Conservation (phyloP, 2,113 vertebrate genomes). For the Psephotus haematonotus region DNA sequence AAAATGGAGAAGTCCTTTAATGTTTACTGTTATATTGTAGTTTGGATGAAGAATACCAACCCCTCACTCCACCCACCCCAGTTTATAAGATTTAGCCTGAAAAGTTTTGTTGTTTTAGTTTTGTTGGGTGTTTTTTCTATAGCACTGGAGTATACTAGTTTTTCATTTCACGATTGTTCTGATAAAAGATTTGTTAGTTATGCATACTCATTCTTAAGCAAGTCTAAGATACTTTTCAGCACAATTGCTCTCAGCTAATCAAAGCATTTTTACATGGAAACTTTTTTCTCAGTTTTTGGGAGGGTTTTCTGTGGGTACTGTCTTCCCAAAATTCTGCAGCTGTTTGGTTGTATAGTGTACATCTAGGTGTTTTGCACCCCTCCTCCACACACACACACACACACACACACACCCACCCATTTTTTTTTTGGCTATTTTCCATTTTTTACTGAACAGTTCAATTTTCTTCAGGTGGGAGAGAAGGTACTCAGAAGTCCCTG, state of each 20-base stretch:
- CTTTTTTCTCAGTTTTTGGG: neutral
- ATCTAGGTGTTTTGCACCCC: neutral
- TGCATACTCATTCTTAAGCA: neutral
- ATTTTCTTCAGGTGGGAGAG: neutral
- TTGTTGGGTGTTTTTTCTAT: neutral
- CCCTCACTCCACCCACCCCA: no score
- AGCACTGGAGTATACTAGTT: neutral
- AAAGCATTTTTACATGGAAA: neutral
- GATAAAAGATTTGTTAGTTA: neutral
- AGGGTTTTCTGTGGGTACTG: neutral
- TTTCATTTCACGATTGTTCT: neutral
- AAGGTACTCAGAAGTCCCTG: neutral
- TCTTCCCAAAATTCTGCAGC: neutral
- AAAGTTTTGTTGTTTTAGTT: neutral
- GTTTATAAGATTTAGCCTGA: neutral
- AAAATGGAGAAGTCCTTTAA: neutral
- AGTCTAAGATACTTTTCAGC: neutral
- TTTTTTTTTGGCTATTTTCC: neutral
- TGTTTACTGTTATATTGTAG: neutral
- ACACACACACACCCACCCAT: no score
- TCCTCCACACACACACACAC: no score
- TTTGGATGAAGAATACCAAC: neutral
- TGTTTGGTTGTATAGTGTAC: neutral
- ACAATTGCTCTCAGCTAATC: neutral
- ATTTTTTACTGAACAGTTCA: neutral